Base-by-base conservation (phyloP, 30 jellyfish, hydroid and myxozoan species). In the Aurelia aurita complex sp. Pacific region DNA sequence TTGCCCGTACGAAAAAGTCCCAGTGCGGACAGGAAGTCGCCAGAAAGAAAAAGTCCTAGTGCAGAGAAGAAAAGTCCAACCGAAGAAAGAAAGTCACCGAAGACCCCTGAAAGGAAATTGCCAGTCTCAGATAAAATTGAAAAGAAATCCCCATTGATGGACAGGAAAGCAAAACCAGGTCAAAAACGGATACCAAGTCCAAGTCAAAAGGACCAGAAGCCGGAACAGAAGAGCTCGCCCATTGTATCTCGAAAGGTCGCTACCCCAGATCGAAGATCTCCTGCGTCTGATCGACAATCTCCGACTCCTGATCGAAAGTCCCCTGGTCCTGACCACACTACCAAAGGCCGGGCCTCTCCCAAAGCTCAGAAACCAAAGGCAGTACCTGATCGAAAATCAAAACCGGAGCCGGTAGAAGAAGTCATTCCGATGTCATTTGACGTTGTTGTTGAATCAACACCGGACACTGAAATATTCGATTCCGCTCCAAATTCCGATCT, bases 391-490 rank as follows among this genome's bases (percentile, higher is more conserved):
- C 64, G 34, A 9, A 36, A 34, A 15, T n/a, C 74, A 23, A 55
- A 76, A 52, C 64, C 61, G 10, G 86, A 46, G 29, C 80, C 10
- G 18, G 92, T 59, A 36, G 92, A 81, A 29, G 81, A 55, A 12
- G 64, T 72, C 11, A 69, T 71, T 29, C 84, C 90, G 23, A 67
- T 65, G 14, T 2, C 97, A 50, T 53, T 82, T 52, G 87, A 71
- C 15, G 94, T 67, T 1, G 90, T 46, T 2, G 80, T 88, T 17
- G 87, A 73, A 72, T 70, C 93, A 12, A 52, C 85, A 43, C 86
- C 87, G 40, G 96, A 55, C 33, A 77, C n/a, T 15, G 90, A 71
- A 32, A 38, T 67, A 6, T 75, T 90, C 10, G 92, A 85, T 46
- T 59, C 77, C 52, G 34, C 76, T 40, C 96, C 96, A 16, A 87